Conservation (phyloP, 1,140 invertebrate species). For the Ceratoteleas bidentatus region DNA sequence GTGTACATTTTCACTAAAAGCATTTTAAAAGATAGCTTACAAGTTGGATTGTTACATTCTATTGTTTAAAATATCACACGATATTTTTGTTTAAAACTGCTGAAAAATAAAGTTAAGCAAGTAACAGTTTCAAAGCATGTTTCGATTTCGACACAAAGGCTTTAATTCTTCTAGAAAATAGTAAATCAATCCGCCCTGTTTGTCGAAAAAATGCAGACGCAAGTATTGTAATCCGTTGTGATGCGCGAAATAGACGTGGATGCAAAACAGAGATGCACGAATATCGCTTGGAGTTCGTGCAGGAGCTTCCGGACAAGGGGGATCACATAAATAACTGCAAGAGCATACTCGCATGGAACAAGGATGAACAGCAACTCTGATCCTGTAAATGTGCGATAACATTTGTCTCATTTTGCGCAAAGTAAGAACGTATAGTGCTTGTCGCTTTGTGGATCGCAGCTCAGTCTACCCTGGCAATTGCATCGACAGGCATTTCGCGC, state of each 20-base stretch:
- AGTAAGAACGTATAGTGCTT: slow-evolving; percentile 61
- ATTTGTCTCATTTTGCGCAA: slow-evolving; percentile 65
- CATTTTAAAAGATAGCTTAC: no score
- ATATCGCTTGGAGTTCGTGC: slow-evolving; percentile 50
- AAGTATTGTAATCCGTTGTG: slow-evolving; percentile 34
- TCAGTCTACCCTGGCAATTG: slow-evolving; percentile 45
- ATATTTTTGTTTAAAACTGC: no score
- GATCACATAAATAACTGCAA: slow-evolving; percentile 61
- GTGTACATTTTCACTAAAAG: no score
- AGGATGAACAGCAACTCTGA: slow-evolving; percentile 56
- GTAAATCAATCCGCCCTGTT: no score
- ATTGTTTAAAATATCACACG: no score
- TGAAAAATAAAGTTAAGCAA: no score
- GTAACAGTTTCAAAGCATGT: no score
- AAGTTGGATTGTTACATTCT: no score
- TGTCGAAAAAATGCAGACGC: no score
- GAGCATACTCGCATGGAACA: slow-evolving; percentile 36
- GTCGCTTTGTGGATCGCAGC: slow-evolving; percentile 51
- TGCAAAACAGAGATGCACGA: slow-evolving; percentile 40
- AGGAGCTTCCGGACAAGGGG: slow-evolving; percentile 48
- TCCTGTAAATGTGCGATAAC: slow-evolving; percentile 65
- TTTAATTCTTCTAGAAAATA: no score
- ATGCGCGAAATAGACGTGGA: slow-evolving; percentile 45
- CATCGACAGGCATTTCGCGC: slow-evolving; percentile 55
- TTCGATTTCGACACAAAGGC: no score